Conservation (phyloP, 2,797 vertebrate species). For the Chrosomus eos region DNA sequence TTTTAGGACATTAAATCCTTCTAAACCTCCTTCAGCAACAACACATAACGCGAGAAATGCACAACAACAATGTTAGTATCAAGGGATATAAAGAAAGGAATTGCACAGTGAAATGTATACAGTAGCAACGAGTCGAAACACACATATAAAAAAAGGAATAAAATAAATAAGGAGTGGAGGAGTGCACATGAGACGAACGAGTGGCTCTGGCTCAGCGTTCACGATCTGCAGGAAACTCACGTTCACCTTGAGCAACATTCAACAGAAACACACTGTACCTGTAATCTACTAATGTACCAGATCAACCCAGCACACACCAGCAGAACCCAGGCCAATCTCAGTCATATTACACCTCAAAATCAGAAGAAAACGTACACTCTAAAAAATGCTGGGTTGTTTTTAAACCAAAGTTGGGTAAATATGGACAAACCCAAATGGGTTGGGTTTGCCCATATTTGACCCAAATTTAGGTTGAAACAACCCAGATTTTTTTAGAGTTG, state of each 20-base stretch:
- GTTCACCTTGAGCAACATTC: constrained; percentile 72
- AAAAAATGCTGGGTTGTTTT: no score
- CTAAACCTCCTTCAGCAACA: constrained; percentile 48
- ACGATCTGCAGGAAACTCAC: constrained; percentile 83
- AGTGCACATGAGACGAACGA: constrained; percentile 60
- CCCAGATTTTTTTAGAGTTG: no score
- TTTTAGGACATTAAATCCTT: constrained; percentile 48
- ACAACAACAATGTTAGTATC: constrained; percentile 49
- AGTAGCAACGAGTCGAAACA: constrained; percentile 79
- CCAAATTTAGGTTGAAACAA: no score
- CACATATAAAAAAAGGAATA: constrained; percentile 68
- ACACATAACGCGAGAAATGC: constrained; percentile 52
- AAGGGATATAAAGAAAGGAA: constrained; percentile 63
- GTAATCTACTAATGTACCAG: background rate
- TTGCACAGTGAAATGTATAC: constrained; percentile 81
- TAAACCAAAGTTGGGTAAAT: no score
- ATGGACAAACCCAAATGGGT: no score
- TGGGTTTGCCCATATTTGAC: no score
- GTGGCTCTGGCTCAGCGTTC: constrained; percentile 82
- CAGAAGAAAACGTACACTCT: no score
- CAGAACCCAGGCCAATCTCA: no score
- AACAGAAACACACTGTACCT: constrained; percentile 60
- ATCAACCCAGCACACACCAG: no score
- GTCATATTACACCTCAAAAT: no score
- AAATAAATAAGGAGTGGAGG: constrained; percentile 65